A percentile compares a stretch with the other conserved stretches of the same genome.
Conservation (phyloP, 2,888 invertebrate genomes). For the Catonia carolina region DNA sequence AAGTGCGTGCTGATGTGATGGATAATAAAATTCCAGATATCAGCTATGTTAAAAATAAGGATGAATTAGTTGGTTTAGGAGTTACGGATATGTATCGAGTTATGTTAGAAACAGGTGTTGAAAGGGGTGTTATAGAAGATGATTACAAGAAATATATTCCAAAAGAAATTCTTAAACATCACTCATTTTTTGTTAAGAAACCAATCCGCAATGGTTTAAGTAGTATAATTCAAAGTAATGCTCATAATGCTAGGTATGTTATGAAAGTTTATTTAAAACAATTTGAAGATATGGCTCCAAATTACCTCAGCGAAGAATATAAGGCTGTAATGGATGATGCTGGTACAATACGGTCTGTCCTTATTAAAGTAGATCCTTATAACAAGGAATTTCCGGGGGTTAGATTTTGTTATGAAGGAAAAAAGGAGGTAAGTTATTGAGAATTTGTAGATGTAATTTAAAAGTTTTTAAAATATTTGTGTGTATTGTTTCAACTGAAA, state of each 20-base stretch:
- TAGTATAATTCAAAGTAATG: slow-evolving; percentile 41
- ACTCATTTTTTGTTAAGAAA: slow-evolving; percentile 67
- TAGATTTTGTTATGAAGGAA: slow-evolving; percentile 54
- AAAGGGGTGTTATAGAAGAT: slow-evolving; percentile 60
- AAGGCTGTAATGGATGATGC: slow-evolving; percentile 59
- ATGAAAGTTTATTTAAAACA: slow-evolving; percentile 76
- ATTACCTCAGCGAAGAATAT: slow-evolving; percentile 72
- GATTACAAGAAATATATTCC: slow-evolving; percentile 81
- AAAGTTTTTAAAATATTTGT: slow-evolving; percentile 3
- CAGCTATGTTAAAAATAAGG: slow-evolving; percentile 66
- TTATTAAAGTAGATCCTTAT: slow-evolving; percentile 57
- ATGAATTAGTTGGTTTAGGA: slow-evolving; percentile 73
- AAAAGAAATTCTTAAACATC: slow-evolving; percentile 65
- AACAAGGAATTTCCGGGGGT: slow-evolving; percentile 60
- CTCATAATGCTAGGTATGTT: slow-evolving; percentile 59
- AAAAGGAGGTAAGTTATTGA: slow-evolving; percentile 51
- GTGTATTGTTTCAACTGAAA: too few relatives aligned
- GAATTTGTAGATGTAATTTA: not conserved
- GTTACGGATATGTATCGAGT: slow-evolving; percentile 83
- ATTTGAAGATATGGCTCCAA: slow-evolving; percentile 70
- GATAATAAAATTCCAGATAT: slow-evolving; percentile 73
- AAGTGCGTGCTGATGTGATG: slow-evolving; percentile 74
- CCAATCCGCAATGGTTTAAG: slow-evolving; percentile 62
- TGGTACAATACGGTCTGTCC: slow-evolving; percentile 87
- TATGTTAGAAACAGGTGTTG: slow-evolving; percentile 64